Evolutionary conservation across 2,888 invertebrate species (phyloP), one percentile per base, ranked within the genome.

Genomic region (Aquatica leii): DNA sequence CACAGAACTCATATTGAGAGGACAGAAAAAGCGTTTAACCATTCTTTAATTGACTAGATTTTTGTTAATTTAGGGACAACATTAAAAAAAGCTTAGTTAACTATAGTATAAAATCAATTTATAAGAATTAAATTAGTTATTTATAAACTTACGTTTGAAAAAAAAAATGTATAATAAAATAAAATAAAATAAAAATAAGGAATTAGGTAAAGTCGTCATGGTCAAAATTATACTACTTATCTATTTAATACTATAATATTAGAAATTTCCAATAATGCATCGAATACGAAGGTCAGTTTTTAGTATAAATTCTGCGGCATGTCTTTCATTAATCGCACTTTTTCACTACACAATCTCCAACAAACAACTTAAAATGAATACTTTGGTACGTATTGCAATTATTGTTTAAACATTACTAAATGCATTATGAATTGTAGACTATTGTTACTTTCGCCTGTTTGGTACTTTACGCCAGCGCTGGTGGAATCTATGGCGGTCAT

Each of bases 171-270:
- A n/a, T n/a, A n/a, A n/a, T n/a, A n/a, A n/a, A n/a, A n/a, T n/a
- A n/a, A n/a, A n/a, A n/a, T n/a, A 59, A 59, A 57, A 59, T 50
- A 48, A 35, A 31, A 58, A 51, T 43, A 43, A 15, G 48, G 24
- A 54, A 62, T 37, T 58, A 50, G 63, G 63, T 50, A 58, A 58
- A 50, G 63, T 59, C 63, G 58, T 35, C 34, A 35, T 59, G 54
- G 43, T 43, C 57, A 34, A 51, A 50, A 31, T 35, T 48, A 54
- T 48, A 31, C 12, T 51, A 56, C 55, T 61, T 55, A 31, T 49
- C 24, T 43, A 43, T 35, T 59, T 46, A 55, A 46, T 35, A 17
- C 43, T 18, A n/a, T 41, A 41, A 50, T 59, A 55, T 59, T 59
- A 63, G 34, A 59, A 63, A 59, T 53, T 48, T 41, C 41, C 54